Evolutionary conservation across 2,797 vertebrate species (phyloP).

Genomic region (Spea hammondii): DNA sequence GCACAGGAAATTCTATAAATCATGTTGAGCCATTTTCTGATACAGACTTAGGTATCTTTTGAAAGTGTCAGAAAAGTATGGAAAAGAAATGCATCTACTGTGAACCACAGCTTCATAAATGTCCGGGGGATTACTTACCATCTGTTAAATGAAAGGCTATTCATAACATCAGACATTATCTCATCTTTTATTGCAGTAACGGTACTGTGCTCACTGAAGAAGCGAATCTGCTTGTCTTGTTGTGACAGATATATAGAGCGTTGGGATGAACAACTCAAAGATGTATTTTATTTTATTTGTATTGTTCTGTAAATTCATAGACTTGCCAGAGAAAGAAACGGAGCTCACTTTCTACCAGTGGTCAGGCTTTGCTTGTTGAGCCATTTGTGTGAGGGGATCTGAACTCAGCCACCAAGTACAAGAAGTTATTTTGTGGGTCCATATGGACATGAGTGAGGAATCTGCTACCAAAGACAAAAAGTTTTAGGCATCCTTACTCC

Average conservation of each 20-base stretch:
- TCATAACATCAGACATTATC: conserved; percentile 48
- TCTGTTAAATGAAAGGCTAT: conserved; percentile 45
- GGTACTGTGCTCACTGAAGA: conserved; percentile 39
- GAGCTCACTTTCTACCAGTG: too few species aligned
- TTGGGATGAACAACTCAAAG: conserved; percentile 29
- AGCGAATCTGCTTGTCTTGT: conserved; percentile 35
- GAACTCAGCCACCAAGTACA: too few species aligned
- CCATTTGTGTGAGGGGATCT: too few species aligned
- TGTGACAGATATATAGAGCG: conserved; percentile 36
- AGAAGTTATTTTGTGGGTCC: too few species aligned
- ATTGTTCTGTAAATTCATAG: too few species aligned
- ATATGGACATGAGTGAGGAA: too few species aligned
- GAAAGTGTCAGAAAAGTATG: conserved; percentile 27
- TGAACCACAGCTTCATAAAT: conserved; percentile 34
- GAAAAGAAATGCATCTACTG: conserved; percentile 22
- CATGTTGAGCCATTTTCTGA: conserved; percentile 7
- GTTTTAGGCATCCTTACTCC: too few species aligned
- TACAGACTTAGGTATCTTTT: conserved; percentile 21
- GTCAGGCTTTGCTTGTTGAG: too few species aligned
- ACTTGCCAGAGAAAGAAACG: too few species aligned
- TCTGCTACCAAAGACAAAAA: too few species aligned
- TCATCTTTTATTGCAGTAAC: conserved; percentile 47
- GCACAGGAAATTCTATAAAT: conserved; percentile 25
- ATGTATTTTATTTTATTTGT: background rate
- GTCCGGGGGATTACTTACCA: conserved; percentile 44